Base-by-base conservation (phyloP, 2,888 invertebrate genomes). In the Lasioglossum leucozonium region DNA sequence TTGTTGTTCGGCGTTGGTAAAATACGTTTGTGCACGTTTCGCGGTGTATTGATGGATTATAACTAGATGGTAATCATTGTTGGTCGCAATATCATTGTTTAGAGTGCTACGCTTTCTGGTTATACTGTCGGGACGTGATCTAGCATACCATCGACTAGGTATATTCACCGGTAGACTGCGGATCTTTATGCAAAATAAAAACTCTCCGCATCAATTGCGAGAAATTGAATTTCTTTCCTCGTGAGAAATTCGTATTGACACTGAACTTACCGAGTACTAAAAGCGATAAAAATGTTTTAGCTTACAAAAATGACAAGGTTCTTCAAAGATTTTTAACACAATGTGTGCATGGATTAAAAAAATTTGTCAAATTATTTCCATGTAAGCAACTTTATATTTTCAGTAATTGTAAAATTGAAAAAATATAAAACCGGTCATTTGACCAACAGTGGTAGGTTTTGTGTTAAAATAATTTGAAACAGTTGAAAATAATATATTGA, bases 11-110 rank as follows among this genome's bases (percentile, higher is more conserved):
- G 18, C 18, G 13, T 18, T 30, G 34, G 65, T 34, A 34, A 65
- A 65, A 65, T 65, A 65, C 65, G 65, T 65, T 65, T 34, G 65
- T 34, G 18, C 18, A 65, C 34, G 65, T 62, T 62, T 55, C 55
- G n/a, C 55, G 30, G 13, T 16, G 16, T 65, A 65, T 34, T 18
- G 65, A 65, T 65, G 65, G 65, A 65, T 65, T 10, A 65, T 34
- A 65, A 65, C 34, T 18, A 8, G 30, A 65, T 34, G 65, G 65
- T 65, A 65, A 34, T 65, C 65, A 34, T 16, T 4, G 65, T 18
- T 11, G 18, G 34, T 22, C 16, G 65, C 18, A 10, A 65, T 34
- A 18, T 65, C 1, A 34, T 8, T 30, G 8, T 65, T 65, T 34
- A 30, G 30, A 65, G 10, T 30, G 34, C 18, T 30, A 26, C 26